phyloP scores from a whole-genome alignment of 2,113 vertebrate genomes.

The Epinephelus cyanopodus region DNA sequence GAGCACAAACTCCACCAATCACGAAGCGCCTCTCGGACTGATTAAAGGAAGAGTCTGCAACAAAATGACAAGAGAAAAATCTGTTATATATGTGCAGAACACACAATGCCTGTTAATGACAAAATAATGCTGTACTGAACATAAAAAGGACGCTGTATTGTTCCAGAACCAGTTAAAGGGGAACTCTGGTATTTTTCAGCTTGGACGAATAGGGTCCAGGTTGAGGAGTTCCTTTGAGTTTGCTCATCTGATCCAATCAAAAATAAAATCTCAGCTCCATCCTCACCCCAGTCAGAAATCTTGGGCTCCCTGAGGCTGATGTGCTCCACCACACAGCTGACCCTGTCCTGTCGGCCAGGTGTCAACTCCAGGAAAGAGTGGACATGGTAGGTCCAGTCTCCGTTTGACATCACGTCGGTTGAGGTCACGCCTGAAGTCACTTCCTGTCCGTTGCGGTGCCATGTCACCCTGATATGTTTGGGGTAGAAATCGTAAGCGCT shows the following conservation, averaged over 20 bases:
- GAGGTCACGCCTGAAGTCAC: slow-evolving; percentile 27
- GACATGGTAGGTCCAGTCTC: slow-evolving; percentile 28
- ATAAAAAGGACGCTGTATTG: too few relatives aligned
- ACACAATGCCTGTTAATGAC: too few relatives aligned
- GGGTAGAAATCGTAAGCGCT: slow-evolving; percentile 46
- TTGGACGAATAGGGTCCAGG: too few relatives aligned
- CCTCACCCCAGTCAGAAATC: slow-evolving; percentile 21
- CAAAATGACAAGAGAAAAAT: not conserved
- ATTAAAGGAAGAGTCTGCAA: slow-evolving; percentile 15
- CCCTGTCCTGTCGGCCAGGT: not conserved
- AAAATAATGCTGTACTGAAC: too few relatives aligned
- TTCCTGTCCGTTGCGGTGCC: slow-evolving; percentile 2
- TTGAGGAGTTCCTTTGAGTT: too few relatives aligned
- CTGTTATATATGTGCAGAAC: too few relatives aligned
- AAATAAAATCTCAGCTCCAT: not conserved
- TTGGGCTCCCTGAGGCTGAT: not conserved
- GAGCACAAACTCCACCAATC: slow-evolving; percentile 7
- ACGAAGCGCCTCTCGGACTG: not conserved
- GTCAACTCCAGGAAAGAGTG: slow-evolving; percentile 34
- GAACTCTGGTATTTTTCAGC: too few relatives aligned
- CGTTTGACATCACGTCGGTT: not conserved
- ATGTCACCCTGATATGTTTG: slow-evolving; percentile 3
- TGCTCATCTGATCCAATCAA: too few relatives aligned
- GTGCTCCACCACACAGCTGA: slow-evolving; percentile 35
- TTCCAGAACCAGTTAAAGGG: too few relatives aligned